These are phyloP conservation scores for Leptobrachium leishanense DNA, from an alignment of 2,113 vertebrate genomes.

Conservation along the genomic window DNA sequence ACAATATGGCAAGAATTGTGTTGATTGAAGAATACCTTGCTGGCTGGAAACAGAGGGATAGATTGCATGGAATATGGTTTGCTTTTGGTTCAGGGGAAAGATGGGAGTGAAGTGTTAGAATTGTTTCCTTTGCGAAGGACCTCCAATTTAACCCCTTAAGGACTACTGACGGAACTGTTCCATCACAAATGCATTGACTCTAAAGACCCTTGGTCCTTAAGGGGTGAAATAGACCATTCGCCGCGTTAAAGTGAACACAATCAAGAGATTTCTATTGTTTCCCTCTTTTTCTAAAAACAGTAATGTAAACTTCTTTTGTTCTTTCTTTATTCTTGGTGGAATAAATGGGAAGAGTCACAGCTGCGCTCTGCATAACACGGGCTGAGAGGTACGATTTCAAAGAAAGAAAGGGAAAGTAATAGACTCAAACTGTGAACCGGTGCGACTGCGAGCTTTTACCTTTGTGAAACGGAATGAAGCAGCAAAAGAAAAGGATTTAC, in stretches of 20 bases:
- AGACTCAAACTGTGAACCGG: conserved; percentile 45
- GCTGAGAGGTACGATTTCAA: conserved; percentile 43
- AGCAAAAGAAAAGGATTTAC: conserved; percentile 49
- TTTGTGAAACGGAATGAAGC: conserved; percentile 39
- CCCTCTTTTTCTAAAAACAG: background rate
- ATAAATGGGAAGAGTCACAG: conserved; percentile 6
- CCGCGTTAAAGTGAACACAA: background rate
- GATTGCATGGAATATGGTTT: too few relatives aligned
- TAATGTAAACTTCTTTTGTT: too few relatives aligned
- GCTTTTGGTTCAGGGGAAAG: too few relatives aligned
- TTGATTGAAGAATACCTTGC: too few relatives aligned
- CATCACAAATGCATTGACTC: too few relatives aligned
- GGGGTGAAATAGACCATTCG: background rate
- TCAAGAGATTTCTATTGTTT: background rate
- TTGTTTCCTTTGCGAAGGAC: too few relatives aligned
- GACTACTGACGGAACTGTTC: too few relatives aligned
- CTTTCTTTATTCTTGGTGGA: background rate
- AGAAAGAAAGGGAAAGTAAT: conserved; percentile 43
- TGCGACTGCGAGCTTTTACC: conserved; percentile 48
- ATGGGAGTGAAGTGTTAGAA: too few relatives aligned
- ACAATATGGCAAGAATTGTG: too few relatives aligned
- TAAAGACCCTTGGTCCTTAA: too few relatives aligned
- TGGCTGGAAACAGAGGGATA: too few relatives aligned
- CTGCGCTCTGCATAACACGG: conserved; percentile 13
- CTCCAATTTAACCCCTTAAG: too few relatives aligned